Conservation (phyloP, 2,797 vertebrate species). For the Pangasius krempfi region DNA sequence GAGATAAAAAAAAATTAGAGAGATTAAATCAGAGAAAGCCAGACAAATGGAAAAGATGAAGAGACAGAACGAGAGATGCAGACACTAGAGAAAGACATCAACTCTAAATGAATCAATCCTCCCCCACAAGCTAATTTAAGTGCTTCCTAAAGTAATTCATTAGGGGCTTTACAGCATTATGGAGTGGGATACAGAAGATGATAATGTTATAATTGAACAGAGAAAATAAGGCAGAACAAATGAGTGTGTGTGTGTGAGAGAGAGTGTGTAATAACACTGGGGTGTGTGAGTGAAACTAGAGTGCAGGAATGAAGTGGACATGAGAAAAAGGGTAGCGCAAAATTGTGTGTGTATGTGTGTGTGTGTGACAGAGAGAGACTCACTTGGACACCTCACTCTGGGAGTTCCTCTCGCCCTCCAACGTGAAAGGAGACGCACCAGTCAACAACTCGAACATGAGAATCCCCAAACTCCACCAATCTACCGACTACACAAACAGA, state of each 20-base stretch:
- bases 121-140: conserved; percentile 21
- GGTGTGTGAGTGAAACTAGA: neutral
- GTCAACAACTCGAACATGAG: conserved; percentile 92
- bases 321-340: neutral
- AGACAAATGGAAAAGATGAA: conserved; percentile 12
- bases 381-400: conserved; percentile 93
- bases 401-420: conserved; percentile 91
- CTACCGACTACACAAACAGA: conserved; percentile 78
- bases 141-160: conserved; percentile 36
- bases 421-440: conserved; percentile 89
- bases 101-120: conserved; percentile 27
- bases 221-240: conserved; percentile 10
- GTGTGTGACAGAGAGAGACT: conserved; percentile 55
- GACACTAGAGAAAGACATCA: neutral
- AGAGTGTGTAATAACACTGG: neutral
- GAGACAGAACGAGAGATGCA: neutral
- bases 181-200: conserved; percentile 25
- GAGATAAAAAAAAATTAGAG: conserved; percentile 35
- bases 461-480: conserved; percentile 95
- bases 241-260: neutral
- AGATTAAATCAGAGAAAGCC: conserved; percentile 11
- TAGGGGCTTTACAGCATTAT: conserved; percentile 25
- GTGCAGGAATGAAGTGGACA: neutral
- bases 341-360: neutral
- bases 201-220: conserved; percentile 23